A percentile compares a stretch with the other conserved stretches of the same genome.
Evolutionary conservation across 2,888 invertebrate species (phyloP).

Genomic region (Himalopsyche anomala): DNA sequence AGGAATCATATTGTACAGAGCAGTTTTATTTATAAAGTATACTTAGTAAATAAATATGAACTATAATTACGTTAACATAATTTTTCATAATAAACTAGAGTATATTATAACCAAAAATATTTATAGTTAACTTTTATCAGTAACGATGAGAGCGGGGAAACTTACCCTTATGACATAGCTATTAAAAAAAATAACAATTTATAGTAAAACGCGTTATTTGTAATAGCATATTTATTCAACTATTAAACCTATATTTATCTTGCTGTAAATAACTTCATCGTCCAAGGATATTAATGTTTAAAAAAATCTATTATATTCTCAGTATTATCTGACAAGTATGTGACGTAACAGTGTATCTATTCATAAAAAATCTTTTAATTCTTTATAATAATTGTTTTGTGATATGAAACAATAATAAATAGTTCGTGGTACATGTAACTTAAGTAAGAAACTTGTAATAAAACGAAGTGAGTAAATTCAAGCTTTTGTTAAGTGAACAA

Average conservation of each 20-base stretch:
- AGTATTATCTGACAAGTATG: no score
- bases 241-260: background rate
- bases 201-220: no score
- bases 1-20: background rate
- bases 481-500: background rate
- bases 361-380: no score
- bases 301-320: background rate
- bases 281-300: background rate
- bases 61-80: background rate
- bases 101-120: no score
- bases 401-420: no score
- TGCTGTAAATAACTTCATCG: background rate
- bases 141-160: constrained; percentile 2
- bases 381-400: no score
- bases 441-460: background rate
- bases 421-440: background rate
- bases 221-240: background rate
- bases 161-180: constrained; percentile 7
- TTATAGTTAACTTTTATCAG: background rate
- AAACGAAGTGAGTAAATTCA: background rate
- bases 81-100: background rate
- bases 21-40: background rate
- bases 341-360: no score
- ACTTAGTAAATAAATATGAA: background rate
- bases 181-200: background rate